Evolutionary conservation across 2,113 vertebrate genomes (phyloP).

Genomic region (Tachysurus fulvidraco): DNA sequence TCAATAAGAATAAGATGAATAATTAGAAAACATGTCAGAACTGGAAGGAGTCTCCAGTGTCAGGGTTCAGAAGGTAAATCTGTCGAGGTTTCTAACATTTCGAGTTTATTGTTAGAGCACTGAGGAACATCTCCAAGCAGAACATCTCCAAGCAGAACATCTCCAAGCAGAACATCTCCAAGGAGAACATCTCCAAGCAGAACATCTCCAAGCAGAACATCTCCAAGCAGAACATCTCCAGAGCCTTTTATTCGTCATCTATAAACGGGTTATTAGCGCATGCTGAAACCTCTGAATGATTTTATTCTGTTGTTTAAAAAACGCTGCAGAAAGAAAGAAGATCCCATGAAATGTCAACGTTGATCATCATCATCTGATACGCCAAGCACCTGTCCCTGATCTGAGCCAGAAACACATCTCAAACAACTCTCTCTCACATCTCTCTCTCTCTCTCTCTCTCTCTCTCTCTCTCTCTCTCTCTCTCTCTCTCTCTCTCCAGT

Average conservation of each 20-base stretch:
- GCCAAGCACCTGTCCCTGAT: conserved; percentile 10
- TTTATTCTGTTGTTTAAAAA: neutral
- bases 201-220: no score
- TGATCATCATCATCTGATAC: neutral
- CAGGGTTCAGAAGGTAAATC: neutral
- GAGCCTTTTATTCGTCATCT: neutral
- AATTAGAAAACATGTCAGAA: neutral
- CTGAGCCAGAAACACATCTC: neutral
- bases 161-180: neutral
- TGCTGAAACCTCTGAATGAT: neutral
- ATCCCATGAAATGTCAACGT: neutral
- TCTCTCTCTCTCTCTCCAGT: neutral
- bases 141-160: neutral
- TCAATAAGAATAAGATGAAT: neutral
- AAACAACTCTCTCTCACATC: neutral
- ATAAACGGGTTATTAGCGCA: neutral
- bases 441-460: neutral
- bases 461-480: neutral
- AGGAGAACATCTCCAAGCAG: neutral
- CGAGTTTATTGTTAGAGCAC: no score
- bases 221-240: neutral
- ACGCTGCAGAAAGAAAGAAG: neutral
- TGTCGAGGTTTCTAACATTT: no score
- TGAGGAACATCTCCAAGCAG: neutral
- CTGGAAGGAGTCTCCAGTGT: neutral